Conservation (phyloP, 2,113 vertebrate species). For the Takifugu flavidus region DNA sequence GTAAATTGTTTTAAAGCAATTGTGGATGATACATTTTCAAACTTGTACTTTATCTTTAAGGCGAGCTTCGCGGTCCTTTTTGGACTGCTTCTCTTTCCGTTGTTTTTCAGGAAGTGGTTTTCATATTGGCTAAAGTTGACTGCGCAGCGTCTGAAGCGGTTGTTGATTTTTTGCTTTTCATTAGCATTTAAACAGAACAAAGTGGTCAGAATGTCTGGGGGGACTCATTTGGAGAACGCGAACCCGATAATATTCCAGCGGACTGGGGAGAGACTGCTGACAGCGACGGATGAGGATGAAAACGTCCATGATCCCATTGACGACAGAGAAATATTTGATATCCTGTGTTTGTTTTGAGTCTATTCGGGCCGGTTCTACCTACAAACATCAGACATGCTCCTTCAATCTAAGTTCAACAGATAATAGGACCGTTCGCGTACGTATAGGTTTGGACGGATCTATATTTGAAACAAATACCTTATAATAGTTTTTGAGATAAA, state of each 20-base stretch:
- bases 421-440: no score
- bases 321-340: constrained; percentile 71
- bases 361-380: no score
- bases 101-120: constrained; percentile 16
- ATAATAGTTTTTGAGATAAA: no score
- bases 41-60: constrained; percentile 32
- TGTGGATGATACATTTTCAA: no score
- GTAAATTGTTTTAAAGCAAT: no score
- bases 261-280: constrained; percentile 48
- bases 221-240: constrained; percentile 50
- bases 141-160: neutral
- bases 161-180: neutral
- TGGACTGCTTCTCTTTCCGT: constrained; percentile 21
- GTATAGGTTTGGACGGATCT: no score
- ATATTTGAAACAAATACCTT: no score
- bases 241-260: constrained; percentile 65
- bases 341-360: constrained; percentile 33
- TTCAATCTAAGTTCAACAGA: no score
- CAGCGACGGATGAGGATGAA: constrained; percentile 51
- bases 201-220: constrained; percentile 26
- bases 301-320: constrained; percentile 65
- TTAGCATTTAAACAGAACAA: neutral
- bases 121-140: neutral
- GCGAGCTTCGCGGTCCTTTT: neutral
- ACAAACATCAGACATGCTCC: no score